Evolutionary conservation across 2,113 vertebrate species (phyloP).

Genomic region (Hydropotes inermis): DNA sequence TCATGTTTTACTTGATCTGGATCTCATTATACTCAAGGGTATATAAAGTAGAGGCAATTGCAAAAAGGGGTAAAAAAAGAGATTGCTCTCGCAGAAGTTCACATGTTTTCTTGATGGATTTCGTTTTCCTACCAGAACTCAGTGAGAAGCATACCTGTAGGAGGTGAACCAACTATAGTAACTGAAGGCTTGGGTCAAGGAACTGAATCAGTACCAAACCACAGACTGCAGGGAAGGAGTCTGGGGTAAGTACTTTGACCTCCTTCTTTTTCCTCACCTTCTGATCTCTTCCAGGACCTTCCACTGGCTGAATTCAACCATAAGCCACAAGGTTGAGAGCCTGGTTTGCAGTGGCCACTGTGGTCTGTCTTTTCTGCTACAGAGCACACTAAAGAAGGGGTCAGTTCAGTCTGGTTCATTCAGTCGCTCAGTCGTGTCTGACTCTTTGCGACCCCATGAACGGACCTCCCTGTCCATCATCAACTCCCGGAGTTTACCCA

Average conservation of each 20-base stretch:
- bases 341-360: not conserved
- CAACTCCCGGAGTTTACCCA: not conserved
- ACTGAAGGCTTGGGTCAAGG: not conserved
- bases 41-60: not conserved
- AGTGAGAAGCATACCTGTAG: not conserved
- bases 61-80: not conserved
- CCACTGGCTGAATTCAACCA: not conserved
- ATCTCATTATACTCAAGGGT: not conserved
- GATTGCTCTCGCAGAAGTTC: not conserved
- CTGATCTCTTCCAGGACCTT: not conserved
- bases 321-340: not conserved
- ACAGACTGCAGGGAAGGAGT: not conserved
- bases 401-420: rapidly evolving
- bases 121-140: not conserved
- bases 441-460: not conserved
- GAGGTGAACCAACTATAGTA: not conserved
- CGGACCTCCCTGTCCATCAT: not conserved
- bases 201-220: not conserved
- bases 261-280: not conserved
- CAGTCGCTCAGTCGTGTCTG: not conserved
- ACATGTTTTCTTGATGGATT: not conserved
- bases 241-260: not conserved
- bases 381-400: not conserved
- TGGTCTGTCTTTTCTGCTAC: not conserved
- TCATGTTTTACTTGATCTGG: not conserved